Evolutionary conservation across 2,797 vertebrate genomes (phyloP).

Genomic region (Oreonectes daqikongensis): DNA sequence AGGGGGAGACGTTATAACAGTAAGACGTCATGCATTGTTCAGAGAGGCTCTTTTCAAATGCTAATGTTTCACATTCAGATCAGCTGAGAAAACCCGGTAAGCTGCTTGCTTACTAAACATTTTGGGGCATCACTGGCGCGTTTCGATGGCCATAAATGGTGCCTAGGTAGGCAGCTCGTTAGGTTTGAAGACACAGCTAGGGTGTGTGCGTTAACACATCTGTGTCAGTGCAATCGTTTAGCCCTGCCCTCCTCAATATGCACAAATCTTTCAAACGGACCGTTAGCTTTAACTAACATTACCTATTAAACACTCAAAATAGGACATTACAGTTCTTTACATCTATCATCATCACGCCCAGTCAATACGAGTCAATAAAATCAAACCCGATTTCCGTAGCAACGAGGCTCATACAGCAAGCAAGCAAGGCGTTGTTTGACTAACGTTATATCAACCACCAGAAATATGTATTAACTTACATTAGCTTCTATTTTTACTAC

Average conservation of each 20-base stretch:
- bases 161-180: conserved; percentile 6
- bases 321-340: neutral
- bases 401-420: conserved; percentile 19
- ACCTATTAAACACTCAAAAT: neutral
- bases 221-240: conserved; percentile 24
- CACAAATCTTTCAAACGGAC: neutral
- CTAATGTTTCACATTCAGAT: neutral
- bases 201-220: conserved; percentile 20
- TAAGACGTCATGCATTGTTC: conserved; percentile 11
- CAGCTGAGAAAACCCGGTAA: neutral
- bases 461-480: neutral
- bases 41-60: conserved; percentile 1
- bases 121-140: neutral
- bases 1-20: conserved; percentile 26
- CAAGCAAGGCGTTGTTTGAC: neutral
- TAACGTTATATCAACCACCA: neutral
- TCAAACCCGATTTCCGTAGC: conserved; percentile 27
- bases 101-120: neutral
- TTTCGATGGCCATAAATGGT: conserved; percentile 2
- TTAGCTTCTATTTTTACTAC: neutral
- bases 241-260: conserved; percentile 27
- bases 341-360: neutral
- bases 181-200: conserved; percentile 4
- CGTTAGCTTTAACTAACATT: neutral
- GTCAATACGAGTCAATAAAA: conserved; percentile 16